Evolutionary conservation across 2,797 vertebrate genomes (phyloP), one percentile per base, ranked within the genome.

Genomic region (Myotis pilosus): DNA sequence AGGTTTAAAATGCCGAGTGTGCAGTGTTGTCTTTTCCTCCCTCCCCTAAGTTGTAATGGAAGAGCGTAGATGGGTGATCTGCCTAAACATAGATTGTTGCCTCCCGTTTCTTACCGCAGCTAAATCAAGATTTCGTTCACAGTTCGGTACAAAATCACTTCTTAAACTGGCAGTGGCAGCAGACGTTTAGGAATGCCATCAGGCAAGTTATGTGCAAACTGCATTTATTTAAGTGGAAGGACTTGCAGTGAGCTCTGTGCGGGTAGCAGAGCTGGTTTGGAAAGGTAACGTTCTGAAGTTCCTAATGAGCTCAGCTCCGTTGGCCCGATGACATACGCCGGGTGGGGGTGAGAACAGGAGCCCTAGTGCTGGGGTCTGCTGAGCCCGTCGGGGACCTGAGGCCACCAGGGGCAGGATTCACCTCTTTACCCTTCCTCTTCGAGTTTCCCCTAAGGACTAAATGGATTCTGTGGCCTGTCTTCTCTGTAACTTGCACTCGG

Each of bases 131-230:
- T 87, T 92, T 93, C n/a, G 10, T 87, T 95, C n/a, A 89, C 41
- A 91, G 19, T 89, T 96, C 20, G 87, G 78, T 87, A 60, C 36
- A 57, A 74, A 95, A 74, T 69, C 94, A 75, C 36, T 95, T 97
- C 94, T 87, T 74, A 79, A 92, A 87, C 60, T 92, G 82, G 47
- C 82, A 71, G 78, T 57, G 85, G 28, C 76, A 81, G 94, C 66
- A 93, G 10, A 79, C 6, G 22, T 86, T 95, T 95, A 87, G 75
- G 64, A 72, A 87, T 71, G n/a, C 44, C 17, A 11, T 71, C 11
- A 95, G 74, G 47, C 78, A 82, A 68, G 55, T 92, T 86, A 33
- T 28, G 23, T 76, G 47, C 91, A 90, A 85, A 88, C 44, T 60
- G 30, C 84, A 49, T 85, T 82, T 91, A 60, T 69, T 96, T 72